Base-by-base conservation (phyloP, 2,797 vertebrate genomes). In the Lacerta agilis region DNA sequence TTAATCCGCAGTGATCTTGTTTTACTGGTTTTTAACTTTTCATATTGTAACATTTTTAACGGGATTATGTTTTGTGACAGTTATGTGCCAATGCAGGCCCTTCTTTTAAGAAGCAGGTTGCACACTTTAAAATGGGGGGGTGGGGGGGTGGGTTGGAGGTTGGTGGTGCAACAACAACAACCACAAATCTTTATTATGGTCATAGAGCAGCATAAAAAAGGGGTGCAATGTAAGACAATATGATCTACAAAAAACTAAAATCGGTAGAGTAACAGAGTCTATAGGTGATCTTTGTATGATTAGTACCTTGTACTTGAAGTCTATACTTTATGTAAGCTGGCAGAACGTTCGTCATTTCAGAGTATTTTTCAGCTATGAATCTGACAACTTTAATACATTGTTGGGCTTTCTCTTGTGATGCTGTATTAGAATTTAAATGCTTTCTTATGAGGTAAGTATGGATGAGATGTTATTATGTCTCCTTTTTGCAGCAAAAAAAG, bases 201-300 rank as follows among this genome's bases (percentile, higher is more conserved):
- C 3, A 1, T 55, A 55, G 11, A 49, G 11, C 3, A 3, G 1
- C 49, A 36, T 15, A 41, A 41, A 71, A 41, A n/a, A 8, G 20
- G 1, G 20, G 2, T 17, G 8, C 73, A 75, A 18, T 9, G 71
- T 7, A 66, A 71, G 33, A 15, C 55, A 76, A 25, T 27, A 75
- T 58, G 25, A 23, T 64, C 8, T 20, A 33, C 17, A 58, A 36
- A 33, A 49, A 36, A 75, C 1, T 33, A 80, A 33, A 23, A 29
- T 64, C 11, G 79, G 45, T 72, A 73, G 75, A 43, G 71, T 88
- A 75, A 82, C 87, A 82, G 58, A 77, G 33, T 29, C 64, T 64
- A 55, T 43, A 67, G 41, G 36, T 72, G 23, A 11, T 71, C 43
- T 76, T 67, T 84, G 20, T 27, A 33, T 73, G 8, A 10, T 43